These are phyloP conservation scores for human DNA, from an alignment of 2,113 vertebrate genomes.

Conservation along the genomic window DNA sequence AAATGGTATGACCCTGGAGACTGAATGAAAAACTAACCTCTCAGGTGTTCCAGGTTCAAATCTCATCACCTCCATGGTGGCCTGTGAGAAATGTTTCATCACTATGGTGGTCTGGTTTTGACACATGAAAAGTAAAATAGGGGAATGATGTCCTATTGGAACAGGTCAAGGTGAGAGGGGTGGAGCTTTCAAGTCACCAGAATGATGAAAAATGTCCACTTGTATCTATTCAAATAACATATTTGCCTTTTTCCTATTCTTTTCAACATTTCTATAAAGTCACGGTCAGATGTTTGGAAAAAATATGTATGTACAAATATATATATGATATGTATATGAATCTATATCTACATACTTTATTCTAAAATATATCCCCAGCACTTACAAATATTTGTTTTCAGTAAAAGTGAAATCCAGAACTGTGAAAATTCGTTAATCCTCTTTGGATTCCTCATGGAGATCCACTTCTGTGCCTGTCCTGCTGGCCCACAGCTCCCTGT, in stretches of 20 bases:
- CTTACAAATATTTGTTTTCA: not conserved
- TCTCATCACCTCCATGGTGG: rapidly evolving
- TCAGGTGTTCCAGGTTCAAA: not conserved
- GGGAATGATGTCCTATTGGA: rapidly evolving
- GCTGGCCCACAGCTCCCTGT: not conserved
- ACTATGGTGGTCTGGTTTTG: not conserved
- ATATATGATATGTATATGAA: not conserved
- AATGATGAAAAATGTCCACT: not conserved
- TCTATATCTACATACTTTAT: rapidly evolving
- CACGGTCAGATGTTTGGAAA: not conserved
- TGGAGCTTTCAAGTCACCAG: not conserved
- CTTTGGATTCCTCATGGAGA: not conserved
- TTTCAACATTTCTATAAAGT: not conserved
- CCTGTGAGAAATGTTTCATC: not conserved
- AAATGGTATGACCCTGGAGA: rapidly evolving
- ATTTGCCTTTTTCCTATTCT: not conserved
- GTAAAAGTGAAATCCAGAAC: not conserved
- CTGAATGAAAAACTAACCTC: not conserved
- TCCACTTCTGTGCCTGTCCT: not conserved
- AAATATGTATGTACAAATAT: not conserved
- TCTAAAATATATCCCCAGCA: not conserved
- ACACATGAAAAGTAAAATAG: not conserved
- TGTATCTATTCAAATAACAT: not conserved
- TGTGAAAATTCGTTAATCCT: not conserved
- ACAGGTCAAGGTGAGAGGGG: not conserved